Evolutionary conservation across 2,113 vertebrate genomes (phyloP), one percentile per base, ranked within the genome.

Genomic region (Phylloscopus trochilus): DNA sequence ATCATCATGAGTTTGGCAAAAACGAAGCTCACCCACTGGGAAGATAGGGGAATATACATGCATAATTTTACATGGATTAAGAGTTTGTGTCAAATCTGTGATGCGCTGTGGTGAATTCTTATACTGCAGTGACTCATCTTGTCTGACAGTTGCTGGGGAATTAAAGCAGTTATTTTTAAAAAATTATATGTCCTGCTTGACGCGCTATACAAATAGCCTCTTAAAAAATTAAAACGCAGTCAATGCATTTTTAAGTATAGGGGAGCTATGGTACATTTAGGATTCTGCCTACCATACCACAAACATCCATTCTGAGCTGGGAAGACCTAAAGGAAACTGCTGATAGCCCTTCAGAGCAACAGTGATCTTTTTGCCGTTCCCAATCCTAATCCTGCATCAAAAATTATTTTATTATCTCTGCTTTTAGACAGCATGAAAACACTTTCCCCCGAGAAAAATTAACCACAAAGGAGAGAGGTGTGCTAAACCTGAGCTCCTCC

Each of bases 161-260:
- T 97, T 97, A 97, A 95, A 95, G 93, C 89, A 96, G 86, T 88
- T 95, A 95, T 94, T 96, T 96, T 97, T 82, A 88, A 94, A 93
- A 87, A 94, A 97, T 95, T 89, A 83, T 92, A 95, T 83, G 90
- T 96, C 96, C 93, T 96, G 83, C 83, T 90, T 96, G 95, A 96
- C 83, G 28, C 16, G n/a, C 90, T 88, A 90, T 93, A 96, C 89
- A 97, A 93, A 96, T 92, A 96, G 88, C 92, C 93, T 95, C 92
- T 96, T 93, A 92, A 93, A 95, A 97, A 96, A 96, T 94, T 91
- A 92, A 96, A 95, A 85, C 6, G 28, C 81, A 93, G 87, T 56
- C 89, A 89, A 85, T 92, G 82, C 59, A 93, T 94, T 93, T 94
- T 95, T 94, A 95, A 97, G 90, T 70, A 83, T 15, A 72, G 87